Evolutionary conservation across 2,888 invertebrate genomes (phyloP), one percentile per base, ranked within the genome.

Genomic region (Eugnorisma glareosa): DNA sequence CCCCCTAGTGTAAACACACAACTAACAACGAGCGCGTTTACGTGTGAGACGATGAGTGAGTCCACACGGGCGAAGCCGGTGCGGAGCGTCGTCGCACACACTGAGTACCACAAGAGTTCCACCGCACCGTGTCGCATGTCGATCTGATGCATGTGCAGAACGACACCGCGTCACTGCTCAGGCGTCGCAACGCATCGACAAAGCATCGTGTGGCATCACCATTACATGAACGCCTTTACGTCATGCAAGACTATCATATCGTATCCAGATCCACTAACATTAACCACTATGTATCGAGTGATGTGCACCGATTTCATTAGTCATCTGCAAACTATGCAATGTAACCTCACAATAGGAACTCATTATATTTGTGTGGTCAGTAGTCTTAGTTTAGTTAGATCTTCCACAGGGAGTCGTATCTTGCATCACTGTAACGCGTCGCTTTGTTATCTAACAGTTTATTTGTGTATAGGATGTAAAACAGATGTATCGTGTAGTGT

Each of bases 401-500:
- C 28, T 71, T 31, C 31, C 54, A 28, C 15, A 28, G 11, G 63
- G 31, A 61, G 51, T 24, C 54, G 28, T 63, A 40, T 67, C 67
- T 80, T 67, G 64, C 72, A 85, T 75, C 73, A 81, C 81, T 66
- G 1, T 77, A 43, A 75, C 78, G 73, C 77, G 72, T 69, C 63
- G 71, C 77, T 74, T 74, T 69, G 57, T 71, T 35, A 18, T 63
- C 43, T 74, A 72, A 63, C 37, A 66, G 48, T 37, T 77, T 28
- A 63, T 82, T 81, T 68, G 45, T 59, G 43, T 67, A 51, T 54
- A 69, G 57, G 63, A 37, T 75, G 64, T 66, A 45, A 37, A 31
- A 51, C 31, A 48, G 18, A 59, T 69, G 48, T 69, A 66, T 45
- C 8, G 21, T 64, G 54, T 73, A 54, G 57, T 40, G 43, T 75